Base-by-base conservation (phyloP, 2,113 vertebrate species). In the Terrapene triunguis region DNA sequence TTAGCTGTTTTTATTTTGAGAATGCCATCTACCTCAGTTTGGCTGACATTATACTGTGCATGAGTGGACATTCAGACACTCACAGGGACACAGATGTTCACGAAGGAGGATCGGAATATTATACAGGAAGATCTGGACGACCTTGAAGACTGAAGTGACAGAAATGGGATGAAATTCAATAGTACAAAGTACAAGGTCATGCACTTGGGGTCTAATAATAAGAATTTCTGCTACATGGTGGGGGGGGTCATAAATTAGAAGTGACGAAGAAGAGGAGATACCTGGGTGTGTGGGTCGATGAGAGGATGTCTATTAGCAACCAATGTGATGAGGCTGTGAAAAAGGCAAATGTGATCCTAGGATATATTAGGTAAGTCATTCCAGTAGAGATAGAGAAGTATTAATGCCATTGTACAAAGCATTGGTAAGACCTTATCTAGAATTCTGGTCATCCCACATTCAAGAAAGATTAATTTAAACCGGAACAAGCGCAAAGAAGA, bases 1-100 rank as follows among this genome's bases (percentile, higher is more conserved):
- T 88, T 92, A 94, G 89, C 90, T 8, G 44, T 65, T 94, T 89
- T 82, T 80, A 42, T 74, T 74, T 82, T 78, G 89, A 48, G 32
- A 51, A 69, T 90, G 27, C 32, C 82, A 14, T 19, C 6, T 22
- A 48, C 35, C 48, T 14, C 87, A 32, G 5, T 76, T 84, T 14
- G 76, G 35, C 59, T 90, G 84, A 65, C 29, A 83, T 94, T 42
- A 76, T 76, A 76, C 24, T 76, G 12, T 76, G 10, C 12, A 76
- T 78, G 42, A 72, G 65, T 69, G 17, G 62, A 38, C 72, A 42
- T 42, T 76, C 72, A 24, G 21, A 76, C 10, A 14, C 22, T 74
- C 72, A 74, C 21, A 42, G 22, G 38, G 22, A 76, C 72, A 25
- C 24, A 44, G 38, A 76, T 25, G 35, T 16, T 69, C 62, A 69